A percentile compares a stretch with the other conserved stretches of the same genome.
These are phyloP conservation scores for Tetragonisca angustula DNA, from an alignment of 2,888 invertebrate species.

Conservation along the genomic window DNA sequence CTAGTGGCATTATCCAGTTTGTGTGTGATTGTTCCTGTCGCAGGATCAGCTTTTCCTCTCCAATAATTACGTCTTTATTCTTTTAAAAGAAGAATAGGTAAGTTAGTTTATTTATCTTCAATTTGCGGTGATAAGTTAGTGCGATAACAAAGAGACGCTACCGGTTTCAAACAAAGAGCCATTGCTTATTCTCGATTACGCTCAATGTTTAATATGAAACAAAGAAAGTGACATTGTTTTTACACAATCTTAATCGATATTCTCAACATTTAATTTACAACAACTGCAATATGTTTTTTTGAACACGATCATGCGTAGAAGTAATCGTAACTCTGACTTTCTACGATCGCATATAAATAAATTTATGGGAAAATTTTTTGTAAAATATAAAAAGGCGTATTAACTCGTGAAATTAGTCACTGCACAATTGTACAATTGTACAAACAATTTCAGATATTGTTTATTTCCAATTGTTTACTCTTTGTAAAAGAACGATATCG, in stretches of 20 bases:
- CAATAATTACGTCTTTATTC: slow-evolving; percentile 39
- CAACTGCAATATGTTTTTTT: slow-evolving; percentile 51
- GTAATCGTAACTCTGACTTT: slow-evolving; percentile 21
- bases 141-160: slow-evolving; percentile 43
- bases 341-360: slow-evolving; percentile 12
- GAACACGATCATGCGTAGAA: slow-evolving; percentile 62
- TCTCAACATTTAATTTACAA: slow-evolving; percentile 38
- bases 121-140: background rate
- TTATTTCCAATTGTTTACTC: background rate
- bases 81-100: slow-evolving; percentile 40
- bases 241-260: slow-evolving; percentile 13
- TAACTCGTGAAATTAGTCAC: background rate
- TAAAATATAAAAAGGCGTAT: background rate
- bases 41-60: slow-evolving; percentile 21
- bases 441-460: slow-evolving; percentile 5
- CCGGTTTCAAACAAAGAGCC: slow-evolving; percentile 56
- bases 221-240: slow-evolving; percentile 29
- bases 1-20: slow-evolving; percentile 57
- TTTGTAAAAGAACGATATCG: slow-evolving; percentile 4
- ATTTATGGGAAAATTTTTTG: slow-evolving; percentile 11
- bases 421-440: background rate
- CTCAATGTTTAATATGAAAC: slow-evolving; percentile 17
- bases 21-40: slow-evolving; percentile 38
- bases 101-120: slow-evolving; percentile 20
- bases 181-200: slow-evolving; percentile 6